Evolutionary conservation across 2,797 vertebrate genomes (phyloP), one percentile per base, ranked within the genome.

Genomic region (Spondyliosoma cantharus): DNA sequence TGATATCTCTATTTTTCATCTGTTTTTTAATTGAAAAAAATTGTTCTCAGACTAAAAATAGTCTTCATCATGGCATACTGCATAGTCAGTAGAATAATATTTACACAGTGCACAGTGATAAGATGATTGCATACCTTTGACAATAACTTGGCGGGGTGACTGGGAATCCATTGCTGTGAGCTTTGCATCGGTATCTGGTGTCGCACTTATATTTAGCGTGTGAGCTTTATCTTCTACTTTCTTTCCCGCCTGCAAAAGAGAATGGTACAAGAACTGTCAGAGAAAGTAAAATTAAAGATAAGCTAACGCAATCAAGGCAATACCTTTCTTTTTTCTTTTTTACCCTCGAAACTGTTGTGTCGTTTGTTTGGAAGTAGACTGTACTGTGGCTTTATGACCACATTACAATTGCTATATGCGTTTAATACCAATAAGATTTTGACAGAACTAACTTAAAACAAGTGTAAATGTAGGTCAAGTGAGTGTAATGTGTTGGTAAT

Each of bases 131-230:
- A 87, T 92, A 94, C 93, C 93, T 85, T 71, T 67, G 66, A 80
- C 83, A 87, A 73, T 71, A 53, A 14, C 52, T 61, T 63, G 71
- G 57, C 74, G 49, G 65, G 86, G 53, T 77, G 83, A 59, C 57
- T 84, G 81, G 58, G 76, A 72, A 76, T 78, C 74, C 19, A 25
- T 77, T 67, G 56, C 61, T 52, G 78, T 60, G 32, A 69, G 77
- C 42, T 29, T 49, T 74, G 25, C 48, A 71, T 86, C 61, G 65
- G 79, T 74, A 48, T 90, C 80, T 20, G 17, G 76, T 74, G 83
- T 92, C 89, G 83, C 19, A 61, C 86, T 37, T 90, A 84, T 82
- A 91, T 93, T 90, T 92, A 73, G 83, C 75, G 49, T 25, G 11
- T 73, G 77, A 83, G 64, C 52, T 20, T 72, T 64, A 74, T 83